Percentiles rank a stretch among this genome's conserved stretches.
phyloP scores from a whole-genome alignment of 2,888 invertebrate species.

The Nemapogon koenigi region DNA sequence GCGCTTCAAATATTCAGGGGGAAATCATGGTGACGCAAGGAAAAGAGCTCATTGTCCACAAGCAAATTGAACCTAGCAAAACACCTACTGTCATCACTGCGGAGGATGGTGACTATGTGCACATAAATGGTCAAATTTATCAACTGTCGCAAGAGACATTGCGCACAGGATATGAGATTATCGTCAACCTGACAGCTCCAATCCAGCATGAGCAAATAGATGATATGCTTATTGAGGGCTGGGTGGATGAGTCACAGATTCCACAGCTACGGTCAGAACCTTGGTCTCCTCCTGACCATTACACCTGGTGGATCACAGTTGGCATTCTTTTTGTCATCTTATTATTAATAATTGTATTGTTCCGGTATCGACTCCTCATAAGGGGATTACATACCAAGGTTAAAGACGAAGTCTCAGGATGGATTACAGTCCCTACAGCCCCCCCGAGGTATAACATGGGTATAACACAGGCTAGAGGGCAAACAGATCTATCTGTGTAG shows the following conservation, averaged over 20 bases:
- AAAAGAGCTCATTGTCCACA: neutral
- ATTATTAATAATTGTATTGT: no score
- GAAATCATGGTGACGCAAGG: neutral
- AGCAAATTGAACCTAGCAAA: neutral
- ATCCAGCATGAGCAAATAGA: neutral
- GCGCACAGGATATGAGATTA: neutral
- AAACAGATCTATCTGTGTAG: no score
- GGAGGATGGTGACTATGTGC: neutral
- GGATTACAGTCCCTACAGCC: no score
- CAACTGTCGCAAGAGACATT: neutral
- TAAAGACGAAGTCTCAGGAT: no score
- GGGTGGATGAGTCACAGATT: neutral
- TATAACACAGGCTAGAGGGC: no score
- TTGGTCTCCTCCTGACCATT: neutral
- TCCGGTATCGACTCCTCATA: no score
- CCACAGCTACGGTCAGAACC: neutral
- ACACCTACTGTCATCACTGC: neutral
- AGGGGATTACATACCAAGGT: no score
- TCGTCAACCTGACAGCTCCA: neutral
- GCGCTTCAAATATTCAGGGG: neutral
- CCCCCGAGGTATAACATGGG: no score
- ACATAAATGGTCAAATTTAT: neutral
- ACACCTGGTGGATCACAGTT: neutral
- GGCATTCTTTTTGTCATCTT: neutral
- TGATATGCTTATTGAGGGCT: neutral